These are phyloP conservation scores for Rallus crepitans DNA, from an alignment of 2,797 vertebrate species.

Conservation along the genomic window DNA sequence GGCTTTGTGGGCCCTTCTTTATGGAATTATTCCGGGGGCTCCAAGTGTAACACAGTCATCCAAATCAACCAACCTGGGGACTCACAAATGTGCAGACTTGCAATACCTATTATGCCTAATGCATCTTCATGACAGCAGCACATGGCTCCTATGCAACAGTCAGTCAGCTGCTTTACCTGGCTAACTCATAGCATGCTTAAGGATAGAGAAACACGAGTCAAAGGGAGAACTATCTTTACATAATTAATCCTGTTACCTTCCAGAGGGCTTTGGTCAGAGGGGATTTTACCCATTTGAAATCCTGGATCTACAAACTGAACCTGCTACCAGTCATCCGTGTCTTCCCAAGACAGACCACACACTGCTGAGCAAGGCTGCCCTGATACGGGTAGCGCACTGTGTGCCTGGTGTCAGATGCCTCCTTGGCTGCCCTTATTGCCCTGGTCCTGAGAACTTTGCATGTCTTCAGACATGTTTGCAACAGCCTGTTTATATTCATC, in stretches of 20 bases:
- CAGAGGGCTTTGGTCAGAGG: neutral
- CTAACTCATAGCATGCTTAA: neutral
- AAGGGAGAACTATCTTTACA: neutral
- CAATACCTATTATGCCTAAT: neutral
- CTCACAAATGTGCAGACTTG: neutral
- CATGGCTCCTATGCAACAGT: neutral
- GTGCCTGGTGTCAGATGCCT: neutral
- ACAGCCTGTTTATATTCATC: slow-evolving; percentile 51
- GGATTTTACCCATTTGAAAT: neutral
- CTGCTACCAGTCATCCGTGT: neutral
- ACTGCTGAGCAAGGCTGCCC: neutral
- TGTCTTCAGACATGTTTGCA: slow-evolving; percentile 26
- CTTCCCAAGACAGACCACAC: accelerated
- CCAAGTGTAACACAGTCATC: neutral
- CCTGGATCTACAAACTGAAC: neutral
- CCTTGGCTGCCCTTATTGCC: neutral
- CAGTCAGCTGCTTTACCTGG: neutral
- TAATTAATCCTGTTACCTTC: neutral
- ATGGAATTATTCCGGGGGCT: neutral
- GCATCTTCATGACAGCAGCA: neutral
- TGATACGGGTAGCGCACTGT: neutral
- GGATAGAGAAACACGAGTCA: neutral
- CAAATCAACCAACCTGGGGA: neutral
- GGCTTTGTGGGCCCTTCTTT: neutral
- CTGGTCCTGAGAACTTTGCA: neutral